Evolutionary conservation across 2,888 invertebrate genomes (phyloP), one percentile per base, ranked within the genome.

Genomic region (Nymphalis c-album): DNA sequence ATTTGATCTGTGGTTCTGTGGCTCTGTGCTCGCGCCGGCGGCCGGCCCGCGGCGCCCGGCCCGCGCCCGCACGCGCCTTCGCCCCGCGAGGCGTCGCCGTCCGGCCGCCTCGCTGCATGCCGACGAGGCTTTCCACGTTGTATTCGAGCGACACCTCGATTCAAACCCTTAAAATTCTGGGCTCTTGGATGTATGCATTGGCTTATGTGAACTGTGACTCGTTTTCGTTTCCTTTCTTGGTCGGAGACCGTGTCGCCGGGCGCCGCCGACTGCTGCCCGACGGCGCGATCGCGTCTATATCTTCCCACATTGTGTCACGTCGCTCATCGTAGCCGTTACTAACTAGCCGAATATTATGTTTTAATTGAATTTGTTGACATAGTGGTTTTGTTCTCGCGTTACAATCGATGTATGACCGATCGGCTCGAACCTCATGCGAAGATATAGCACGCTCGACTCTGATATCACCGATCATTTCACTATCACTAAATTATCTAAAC

Each of bases 161-260:
- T 87, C 89, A 91, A 92, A 91, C 92, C 91, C 92, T 91, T 91
- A 90, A 91, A 85, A 91, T 92, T 92, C 91, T 91, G 91, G 91
- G 91, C 92, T 92, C 91, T 91, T 92, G 92, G 91, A 91, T 92
- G 91, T 91, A 87, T 91, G 91, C 91, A 91, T 91, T 92, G 91
- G 91, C 91, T 91, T 92, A 89, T 92, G 91, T 92, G 90, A 92
- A 91, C 87, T 91, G 91, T 91, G 91, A 91, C 88, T 91, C 89
- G 90, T 91, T 92, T 92, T 91, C 91, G 91, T 92, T 92, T 91
- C 91, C 90, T 92, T 91, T 91, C 91, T 91, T 91, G 87, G 88
- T 90, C 88, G 85, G 84, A 85, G 85, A 78, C 75, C 80, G 84
- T 81, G 84, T 71, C 86, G 85, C 85, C 84, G 87, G 88, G 84